phyloP scores from a whole-genome alignment of 1,140 invertebrate species.

The Drosophila kanapiae region DNA sequence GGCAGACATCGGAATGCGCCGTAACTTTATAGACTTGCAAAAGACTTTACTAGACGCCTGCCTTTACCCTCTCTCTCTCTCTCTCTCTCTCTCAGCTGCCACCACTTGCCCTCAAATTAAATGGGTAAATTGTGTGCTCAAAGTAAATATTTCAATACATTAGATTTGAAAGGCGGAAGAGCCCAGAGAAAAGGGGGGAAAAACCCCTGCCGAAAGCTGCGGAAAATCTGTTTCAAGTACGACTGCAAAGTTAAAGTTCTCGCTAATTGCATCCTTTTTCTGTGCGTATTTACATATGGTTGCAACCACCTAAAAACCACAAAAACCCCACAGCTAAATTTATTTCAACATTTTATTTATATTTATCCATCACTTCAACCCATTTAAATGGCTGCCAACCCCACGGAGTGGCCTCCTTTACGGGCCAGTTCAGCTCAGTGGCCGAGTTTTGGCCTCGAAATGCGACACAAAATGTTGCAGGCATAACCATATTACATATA shows the following conservation, averaged over 20 bases:
- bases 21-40: slow-evolving; percentile 40
- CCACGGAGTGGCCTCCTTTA: background rate
- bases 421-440: slow-evolving; percentile 26
- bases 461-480: slow-evolving; percentile 11
- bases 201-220: too few relatives aligned
- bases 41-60: slow-evolving; percentile 15
- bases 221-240: slow-evolving; percentile 26
- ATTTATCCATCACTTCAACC: slow-evolving; percentile 50
- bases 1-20: slow-evolving; percentile 29
- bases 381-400: slow-evolving; percentile 30
- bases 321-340: slow-evolving; percentile 9
- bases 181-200: too few relatives aligned
- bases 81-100: too few relatives aligned
- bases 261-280: slow-evolving; percentile 38
- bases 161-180: slow-evolving; percentile 5
- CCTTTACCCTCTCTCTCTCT: too few relatives aligned
- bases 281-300: slow-evolving; percentile 30
- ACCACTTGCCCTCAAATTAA: background rate
- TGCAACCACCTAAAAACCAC: slow-evolving; percentile 41
- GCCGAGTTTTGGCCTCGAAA: slow-evolving; percentile 33
- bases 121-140: slow-evolving; percentile 23
- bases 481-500: slow-evolving; percentile 10
- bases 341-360: slow-evolving; percentile 53
- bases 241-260: slow-evolving; percentile 25
- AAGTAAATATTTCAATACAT: slow-evolving; percentile 44